phyloP scores from a whole-genome alignment of 2,888 invertebrate genomes.

The Oxystoma pomonae region DNA sequence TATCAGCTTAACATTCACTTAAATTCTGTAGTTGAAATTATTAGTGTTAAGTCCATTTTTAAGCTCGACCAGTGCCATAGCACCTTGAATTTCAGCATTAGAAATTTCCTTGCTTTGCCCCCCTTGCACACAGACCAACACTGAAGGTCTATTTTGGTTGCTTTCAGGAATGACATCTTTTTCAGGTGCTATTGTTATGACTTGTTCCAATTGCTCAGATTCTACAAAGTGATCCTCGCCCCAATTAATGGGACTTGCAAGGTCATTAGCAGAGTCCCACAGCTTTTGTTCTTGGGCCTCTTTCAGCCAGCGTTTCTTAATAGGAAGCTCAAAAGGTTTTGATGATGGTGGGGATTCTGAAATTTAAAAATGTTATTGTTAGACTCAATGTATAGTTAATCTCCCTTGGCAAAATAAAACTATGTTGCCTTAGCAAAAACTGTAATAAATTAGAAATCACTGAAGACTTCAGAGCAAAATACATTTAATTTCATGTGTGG shows the following conservation, averaged over 20 bases:
- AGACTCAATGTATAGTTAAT: no score
- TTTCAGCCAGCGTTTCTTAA: conserved; percentile 57
- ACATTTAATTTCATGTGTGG: no score
- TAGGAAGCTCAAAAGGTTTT: conserved; percentile 41
- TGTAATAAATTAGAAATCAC: no score
- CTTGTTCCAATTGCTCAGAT: conserved; percentile 13
- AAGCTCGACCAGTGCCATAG: conserved; percentile 58
- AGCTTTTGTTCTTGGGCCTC: conserved; percentile 48
- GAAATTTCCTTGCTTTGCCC: conserved; percentile 43
- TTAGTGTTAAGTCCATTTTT: conserved; percentile 43
- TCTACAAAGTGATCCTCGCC: conserved; percentile 34
- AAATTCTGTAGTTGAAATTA: conserved; percentile 37
- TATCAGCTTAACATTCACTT: no score
- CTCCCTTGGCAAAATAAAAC: no score
- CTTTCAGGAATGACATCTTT: conserved; percentile 31
- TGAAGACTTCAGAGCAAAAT: no score
- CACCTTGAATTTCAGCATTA: conserved; percentile 54
- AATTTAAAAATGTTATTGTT: no score
- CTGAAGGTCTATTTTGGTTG: conserved; percentile 53
- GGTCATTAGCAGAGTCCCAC: conserved; percentile 45
- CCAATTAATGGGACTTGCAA: conserved; percentile 54
- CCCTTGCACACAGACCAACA: conserved; percentile 50
- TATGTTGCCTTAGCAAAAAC: no score
- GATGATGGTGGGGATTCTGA: conserved; percentile 24
- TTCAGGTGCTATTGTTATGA: conserved; percentile 7